Evolutionary conservation across 2,113 vertebrate species (phyloP), one percentile per base, ranked within the genome.

Genomic region (Urocynchramus pylzowi): DNA sequence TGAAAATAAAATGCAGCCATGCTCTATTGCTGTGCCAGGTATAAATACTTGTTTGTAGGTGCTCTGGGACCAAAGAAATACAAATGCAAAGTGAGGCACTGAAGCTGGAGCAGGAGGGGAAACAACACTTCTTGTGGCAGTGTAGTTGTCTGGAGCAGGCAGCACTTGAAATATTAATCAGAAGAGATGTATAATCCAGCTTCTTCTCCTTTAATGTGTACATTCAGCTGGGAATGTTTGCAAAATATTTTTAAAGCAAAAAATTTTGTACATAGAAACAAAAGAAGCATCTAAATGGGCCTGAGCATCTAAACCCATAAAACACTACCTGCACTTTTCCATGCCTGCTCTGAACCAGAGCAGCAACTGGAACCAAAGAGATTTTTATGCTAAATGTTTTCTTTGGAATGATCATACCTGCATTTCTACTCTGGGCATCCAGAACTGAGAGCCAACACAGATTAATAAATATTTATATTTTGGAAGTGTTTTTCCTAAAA

Each of bases 31-130:
- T 45, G n/a, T 52, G 44, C 5, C 10, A 47, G 13, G 52, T 75
- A 22, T 16, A 76, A 84, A 49, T 49, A 27, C 5, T 78, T 35
- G 16, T 35, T 68, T 84, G 17, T 24, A 39, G 17, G 27, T 41
- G 19, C 19, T 79, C 30, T 52, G 65, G 31, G n/a, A 59, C 16
- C 23, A 47, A 41, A 42, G 31, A 54, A 47, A 8, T 47, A 13
- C 35, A 50, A 79, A 76, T 17, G 31, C 30, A 31, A 84, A 70
- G 22, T 3, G 17, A 42, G 52, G 4, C 27, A 35, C 1, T 54
- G 39, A 63, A 53, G 52, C 17, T 0, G 0, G 33, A 30, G 23
- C 0, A 0, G 47, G 31, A 75, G 22, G 6, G 42, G 17, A 84
- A 75, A 23, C 3, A 6, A 9, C n/a, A 23, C 37, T 86, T 41